These are phyloP conservation scores for Dromius quadrimaculatus DNA, from an alignment of 2,888 invertebrate genomes.

Conservation along the genomic window DNA sequence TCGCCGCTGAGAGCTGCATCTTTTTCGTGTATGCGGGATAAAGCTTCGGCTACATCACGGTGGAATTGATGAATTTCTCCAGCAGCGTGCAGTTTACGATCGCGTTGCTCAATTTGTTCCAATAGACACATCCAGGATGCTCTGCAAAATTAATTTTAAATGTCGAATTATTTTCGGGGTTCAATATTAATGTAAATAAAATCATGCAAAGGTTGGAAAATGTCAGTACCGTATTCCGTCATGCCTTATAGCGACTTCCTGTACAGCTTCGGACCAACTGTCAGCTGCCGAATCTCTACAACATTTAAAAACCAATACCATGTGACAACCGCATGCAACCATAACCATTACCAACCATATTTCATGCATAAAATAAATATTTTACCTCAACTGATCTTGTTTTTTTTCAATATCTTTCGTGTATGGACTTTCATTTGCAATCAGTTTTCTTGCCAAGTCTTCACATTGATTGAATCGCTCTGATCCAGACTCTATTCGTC, in stretches of 20 bases:
- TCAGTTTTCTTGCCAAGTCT: constrained; percentile 87
- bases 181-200: constrained; percentile 28
- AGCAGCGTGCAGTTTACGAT: constrained; percentile 90
- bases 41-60: constrained; percentile 92
- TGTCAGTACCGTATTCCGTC: constrained; percentile 66
- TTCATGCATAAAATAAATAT: constrained; percentile 50
- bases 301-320: constrained; percentile 64
- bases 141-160: constrained; percentile 60
- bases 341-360: constrained; percentile 53
- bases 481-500: constrained; percentile 88
- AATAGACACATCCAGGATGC: constrained; percentile 90
- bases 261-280: constrained; percentile 66
- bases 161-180: neutral
- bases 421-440: constrained; percentile 87
- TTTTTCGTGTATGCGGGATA: constrained; percentile 91
- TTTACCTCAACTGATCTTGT: constrained; percentile 88
- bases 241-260: constrained; percentile 69
- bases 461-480: constrained; percentile 93
- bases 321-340: constrained; percentile 55
- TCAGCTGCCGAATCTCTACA: constrained; percentile 60
- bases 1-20: constrained; percentile 87
- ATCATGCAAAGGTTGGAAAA: constrained; percentile 24
- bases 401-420: constrained; percentile 86
- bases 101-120: constrained; percentile 87
- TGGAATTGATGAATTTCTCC: constrained; percentile 98